Evolutionary conservation across 2,888 invertebrate genomes (phyloP), one percentile per base, ranked within the genome.

Genomic region (Clusia tigrina): DNA sequence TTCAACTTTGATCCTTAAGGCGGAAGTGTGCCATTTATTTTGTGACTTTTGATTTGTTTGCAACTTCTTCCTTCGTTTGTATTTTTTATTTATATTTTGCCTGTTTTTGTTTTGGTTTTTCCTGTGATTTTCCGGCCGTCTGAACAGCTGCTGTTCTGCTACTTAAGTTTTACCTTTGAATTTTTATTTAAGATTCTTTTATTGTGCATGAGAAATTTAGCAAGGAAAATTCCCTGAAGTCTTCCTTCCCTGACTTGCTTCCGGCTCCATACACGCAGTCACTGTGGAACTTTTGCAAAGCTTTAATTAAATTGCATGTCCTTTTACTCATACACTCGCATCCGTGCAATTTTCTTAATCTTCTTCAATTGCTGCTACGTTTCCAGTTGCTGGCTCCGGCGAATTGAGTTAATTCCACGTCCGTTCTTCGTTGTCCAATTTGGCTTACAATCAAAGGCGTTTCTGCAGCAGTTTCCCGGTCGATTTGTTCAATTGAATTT

Each of bases 401-500:
- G 32, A 32, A 32, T 32, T 32, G 12, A 32, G 12, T 32, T 32
- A 32, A 32, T 32, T 32, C 32, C 6, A 6, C 32, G 6, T 6
- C 32, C 32, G n/a, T n/a, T n/a, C n/a, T n/a, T n/a, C n/a, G n/a
- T n/a, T n/a, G 12, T 32, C 32, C 12, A 32, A 6, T 32, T 32
- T 12, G 12, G 32, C 12, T 32, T n/a, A n/a, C 32, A 32, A 32
- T 32, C 32, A 32, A 32, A 32, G 12, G 32, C 12, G 32, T 32
- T 32, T 32, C 12, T 32, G 6, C n/a, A 15, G 25, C 20, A 53
- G 38, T 62, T 62, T 62, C 15, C 37, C 52, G 57, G 61, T 62
- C 61, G 61, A 62, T 57, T 62, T 62, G 61, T 62, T 62, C 48
- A 62, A 62, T 56, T 62, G 42, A 62, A 62, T 56, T 62, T 55